phyloP scores from a whole-genome alignment of 1,140 invertebrate species.

The Saccostrea cuccullata region DNA sequence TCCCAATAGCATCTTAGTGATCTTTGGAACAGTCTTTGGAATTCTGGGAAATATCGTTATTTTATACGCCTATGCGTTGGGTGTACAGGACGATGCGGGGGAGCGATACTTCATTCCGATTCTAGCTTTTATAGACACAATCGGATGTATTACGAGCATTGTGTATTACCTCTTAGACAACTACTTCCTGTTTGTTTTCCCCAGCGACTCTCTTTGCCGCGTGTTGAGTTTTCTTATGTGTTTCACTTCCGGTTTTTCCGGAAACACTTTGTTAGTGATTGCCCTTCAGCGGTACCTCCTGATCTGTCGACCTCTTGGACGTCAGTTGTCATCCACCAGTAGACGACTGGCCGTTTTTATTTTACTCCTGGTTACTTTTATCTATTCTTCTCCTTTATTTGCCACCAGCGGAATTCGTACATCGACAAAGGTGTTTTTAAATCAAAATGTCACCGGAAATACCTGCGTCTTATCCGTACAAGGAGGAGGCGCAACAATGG shows the following conservation, averaged over 20 bases:
- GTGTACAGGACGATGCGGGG: background rate
- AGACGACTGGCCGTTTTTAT: background rate
- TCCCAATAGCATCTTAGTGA: background rate
- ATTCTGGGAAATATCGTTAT: slow-evolving; percentile 39
- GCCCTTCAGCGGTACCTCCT: slow-evolving; percentile 25
- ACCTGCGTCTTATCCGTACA: background rate
- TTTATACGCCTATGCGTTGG: slow-evolving; percentile 24
- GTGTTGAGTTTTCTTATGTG: slow-evolving; percentile 20
- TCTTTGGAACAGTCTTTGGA: background rate
- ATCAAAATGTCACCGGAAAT: background rate
- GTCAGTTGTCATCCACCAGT: background rate
- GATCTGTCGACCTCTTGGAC: slow-evolving; percentile 20
- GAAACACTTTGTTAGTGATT: background rate
- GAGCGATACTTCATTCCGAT: slow-evolving; percentile 44
- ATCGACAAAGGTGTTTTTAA: background rate
- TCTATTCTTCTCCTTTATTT: slow-evolving; percentile 7
- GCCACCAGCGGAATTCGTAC: background rate
- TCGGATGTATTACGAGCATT: slow-evolving; percentile 1
- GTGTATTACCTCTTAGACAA: background rate
- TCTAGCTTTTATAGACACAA: slow-evolving; percentile 14
- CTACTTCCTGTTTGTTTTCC: slow-evolving; percentile 13
- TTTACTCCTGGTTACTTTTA: slow-evolving; percentile 1
- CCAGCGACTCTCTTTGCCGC: background rate
- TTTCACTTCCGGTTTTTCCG: slow-evolving; percentile 36
- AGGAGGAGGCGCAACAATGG: background rate